These are phyloP conservation scores for Holothuria scabra DNA, from an alignment of 53 echinoderm and acorn worm species.

Conservation along the genomic window DNA sequence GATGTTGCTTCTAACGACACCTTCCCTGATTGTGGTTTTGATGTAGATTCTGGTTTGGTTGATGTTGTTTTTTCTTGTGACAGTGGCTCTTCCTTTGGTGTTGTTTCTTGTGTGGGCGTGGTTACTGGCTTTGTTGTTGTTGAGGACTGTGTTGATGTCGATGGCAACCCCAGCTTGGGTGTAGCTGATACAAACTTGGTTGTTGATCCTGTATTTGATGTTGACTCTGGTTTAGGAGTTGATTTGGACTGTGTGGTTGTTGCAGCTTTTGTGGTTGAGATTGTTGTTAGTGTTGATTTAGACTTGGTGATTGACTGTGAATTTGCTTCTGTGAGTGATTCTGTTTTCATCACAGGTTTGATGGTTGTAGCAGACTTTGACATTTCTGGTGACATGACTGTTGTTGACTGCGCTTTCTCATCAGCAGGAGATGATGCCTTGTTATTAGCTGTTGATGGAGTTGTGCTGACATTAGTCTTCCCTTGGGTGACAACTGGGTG, in stretches of 20 bases:
- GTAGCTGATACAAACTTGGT: too few species aligned
- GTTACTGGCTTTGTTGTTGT: conserved; percentile 3
- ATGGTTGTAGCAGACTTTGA: not conserved
- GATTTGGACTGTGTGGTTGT: not conserved
- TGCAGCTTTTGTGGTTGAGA: not conserved
- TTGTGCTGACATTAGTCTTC: not conserved
- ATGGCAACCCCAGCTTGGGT: not conserved
- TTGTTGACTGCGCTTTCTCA: not conserved
- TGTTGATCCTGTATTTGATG: too few species aligned
- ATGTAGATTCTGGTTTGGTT: not conserved
- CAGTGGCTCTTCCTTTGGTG: not conserved
- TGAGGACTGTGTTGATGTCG: not conserved
- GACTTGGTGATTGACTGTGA: not conserved
- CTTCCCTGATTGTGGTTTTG: not conserved
- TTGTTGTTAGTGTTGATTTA: not conserved
- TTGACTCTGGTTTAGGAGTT: not conserved
- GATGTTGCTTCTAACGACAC: not conserved
- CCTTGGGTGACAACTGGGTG: not conserved
- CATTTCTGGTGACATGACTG: not conserved
- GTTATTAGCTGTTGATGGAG: not conserved
- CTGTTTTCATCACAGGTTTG: too few species aligned
- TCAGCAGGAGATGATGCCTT: not conserved
- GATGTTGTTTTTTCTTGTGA: not conserved
- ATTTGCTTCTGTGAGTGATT: not conserved
- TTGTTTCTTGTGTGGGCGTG: conserved; percentile 12